These are phyloP conservation scores for Xylota sylvarum DNA, from an alignment of 2,888 invertebrate species.

Conservation along the genomic window DNA sequence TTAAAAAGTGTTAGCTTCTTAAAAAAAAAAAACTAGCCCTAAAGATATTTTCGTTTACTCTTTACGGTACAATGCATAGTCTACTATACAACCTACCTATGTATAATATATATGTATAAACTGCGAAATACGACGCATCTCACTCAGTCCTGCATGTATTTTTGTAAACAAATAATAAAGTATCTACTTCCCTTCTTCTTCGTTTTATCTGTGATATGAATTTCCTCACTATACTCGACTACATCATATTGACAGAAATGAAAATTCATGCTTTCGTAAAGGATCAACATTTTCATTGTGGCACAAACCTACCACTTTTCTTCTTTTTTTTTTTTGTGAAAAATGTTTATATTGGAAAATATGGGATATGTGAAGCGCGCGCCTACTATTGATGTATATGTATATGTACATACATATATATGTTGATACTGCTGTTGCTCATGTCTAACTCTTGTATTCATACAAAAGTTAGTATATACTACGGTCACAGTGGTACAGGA, in stretches of 20 bases:
- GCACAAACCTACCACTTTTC: constrained; percentile 1
- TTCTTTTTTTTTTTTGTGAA: background rate
- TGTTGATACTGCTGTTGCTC: constrained; percentile 21
- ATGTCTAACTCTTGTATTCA: constrained; percentile 30
- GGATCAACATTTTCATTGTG: constrained; percentile 59
- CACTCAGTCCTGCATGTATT: background rate
- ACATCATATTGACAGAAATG: constrained; percentile 56
- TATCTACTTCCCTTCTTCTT: background rate
- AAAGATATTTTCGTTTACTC: background rate
- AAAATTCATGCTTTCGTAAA: constrained; percentile 56
- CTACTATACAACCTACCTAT: background rate
- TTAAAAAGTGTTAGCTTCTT: background rate
- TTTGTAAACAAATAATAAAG: constrained; percentile 43
- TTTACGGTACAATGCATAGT: background rate
- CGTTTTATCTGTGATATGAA: constrained; percentile 18
- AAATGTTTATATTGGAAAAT: constrained; percentile 41
- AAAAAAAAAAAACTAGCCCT: background rate
- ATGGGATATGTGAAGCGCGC: background rate
- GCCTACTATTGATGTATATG: constrained; percentile 24
- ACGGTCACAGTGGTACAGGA: constrained; percentile 6
- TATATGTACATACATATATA: background rate
- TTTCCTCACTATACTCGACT: constrained; percentile 14
- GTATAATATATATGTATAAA: too few relatives aligned
- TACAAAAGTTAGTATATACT: background rate
- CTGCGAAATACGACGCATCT: background rate